Percentiles rank a stretch among this genome's conserved stretches.
Conservation (phyloP, 2,888 invertebrate species). For the Dicyrtoma fusca region DNA sequence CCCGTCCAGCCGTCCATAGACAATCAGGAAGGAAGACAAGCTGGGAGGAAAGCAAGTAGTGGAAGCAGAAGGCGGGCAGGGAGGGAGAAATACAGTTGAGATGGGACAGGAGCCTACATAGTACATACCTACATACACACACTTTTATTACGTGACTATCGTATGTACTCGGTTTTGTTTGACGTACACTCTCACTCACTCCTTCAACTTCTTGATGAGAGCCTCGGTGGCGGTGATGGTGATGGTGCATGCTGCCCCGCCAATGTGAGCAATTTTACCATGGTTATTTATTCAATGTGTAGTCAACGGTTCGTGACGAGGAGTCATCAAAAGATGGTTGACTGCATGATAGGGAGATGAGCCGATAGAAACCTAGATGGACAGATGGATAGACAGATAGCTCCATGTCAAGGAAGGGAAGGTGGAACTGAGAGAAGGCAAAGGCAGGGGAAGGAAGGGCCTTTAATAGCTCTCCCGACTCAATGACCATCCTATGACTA, state of each 20-base stretch:
- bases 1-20: neutral
- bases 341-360: neutral
- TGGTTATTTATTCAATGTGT: conserved; percentile 42
- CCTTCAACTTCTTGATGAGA: neutral
- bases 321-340: conserved; percentile 29
- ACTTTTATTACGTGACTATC: conserved; percentile 17
- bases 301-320: conserved; percentile 40
- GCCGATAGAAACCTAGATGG: conserved; percentile 5
- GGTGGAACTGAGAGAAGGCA: conserved; percentile 7
- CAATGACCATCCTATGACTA: too few relatives aligned
- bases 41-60: neutral
- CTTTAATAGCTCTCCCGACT: neutral
- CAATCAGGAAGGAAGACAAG: neutral
- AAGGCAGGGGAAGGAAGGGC: conserved; percentile 9
- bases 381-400: conserved; percentile 1
- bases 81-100: too few relatives aligned
- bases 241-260: conserved; percentile 1
- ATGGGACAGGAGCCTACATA: too few relatives aligned
- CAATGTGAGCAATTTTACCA: conserved; percentile 26
- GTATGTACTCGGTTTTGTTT: conserved; percentile 4
- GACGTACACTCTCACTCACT: neutral
- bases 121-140: too few relatives aligned
- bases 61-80: too few relatives aligned
- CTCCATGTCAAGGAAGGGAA: neutral
- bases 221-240: conserved; percentile 8